Conservation (phyloP, 2,797 vertebrate genomes). For the Semotilus atromaculatus region DNA sequence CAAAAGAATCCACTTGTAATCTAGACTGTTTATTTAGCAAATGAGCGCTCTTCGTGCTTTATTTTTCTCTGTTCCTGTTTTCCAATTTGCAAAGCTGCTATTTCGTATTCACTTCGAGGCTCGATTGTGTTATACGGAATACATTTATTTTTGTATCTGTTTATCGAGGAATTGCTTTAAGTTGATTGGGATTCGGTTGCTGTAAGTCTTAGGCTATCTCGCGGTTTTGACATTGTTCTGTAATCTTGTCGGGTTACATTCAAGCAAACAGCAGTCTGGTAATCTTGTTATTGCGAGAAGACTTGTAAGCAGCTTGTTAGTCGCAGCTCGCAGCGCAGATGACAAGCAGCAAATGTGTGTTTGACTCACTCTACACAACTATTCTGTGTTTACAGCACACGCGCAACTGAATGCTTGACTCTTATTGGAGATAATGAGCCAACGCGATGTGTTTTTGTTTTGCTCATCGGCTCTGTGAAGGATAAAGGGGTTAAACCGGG, state of each 20-base stretch:
- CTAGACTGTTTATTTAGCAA: conserved; percentile 54
- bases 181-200: not conserved
- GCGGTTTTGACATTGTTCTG: conserved; percentile 7
- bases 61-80: conserved; percentile 13
- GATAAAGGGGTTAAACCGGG: conserved; percentile 49
- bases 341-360: conserved; percentile 41
- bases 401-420: conserved; percentile 18
- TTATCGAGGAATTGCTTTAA: not conserved
- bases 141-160: no score
- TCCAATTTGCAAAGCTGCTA: not conserved
- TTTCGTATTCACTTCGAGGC: not conserved
- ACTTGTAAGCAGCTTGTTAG: conserved; percentile 49
- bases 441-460: conserved; percentile 53
- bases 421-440: conserved; percentile 42
- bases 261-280: conserved; percentile 38
- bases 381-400: conserved; percentile 28
- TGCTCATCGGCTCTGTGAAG: conserved; percentile 61
- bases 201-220: not conserved
- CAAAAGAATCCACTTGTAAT: conserved; percentile 67
- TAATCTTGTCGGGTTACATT: conserved; percentile 42
- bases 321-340: conserved; percentile 35
- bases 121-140: not conserved
- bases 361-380: conserved; percentile 42
- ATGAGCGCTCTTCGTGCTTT: not conserved
- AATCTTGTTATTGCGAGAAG: conserved; percentile 57